Evolutionary conservation across 2,797 vertebrate species (phyloP).

Genomic region (Rhynchonycteris naso): DNA sequence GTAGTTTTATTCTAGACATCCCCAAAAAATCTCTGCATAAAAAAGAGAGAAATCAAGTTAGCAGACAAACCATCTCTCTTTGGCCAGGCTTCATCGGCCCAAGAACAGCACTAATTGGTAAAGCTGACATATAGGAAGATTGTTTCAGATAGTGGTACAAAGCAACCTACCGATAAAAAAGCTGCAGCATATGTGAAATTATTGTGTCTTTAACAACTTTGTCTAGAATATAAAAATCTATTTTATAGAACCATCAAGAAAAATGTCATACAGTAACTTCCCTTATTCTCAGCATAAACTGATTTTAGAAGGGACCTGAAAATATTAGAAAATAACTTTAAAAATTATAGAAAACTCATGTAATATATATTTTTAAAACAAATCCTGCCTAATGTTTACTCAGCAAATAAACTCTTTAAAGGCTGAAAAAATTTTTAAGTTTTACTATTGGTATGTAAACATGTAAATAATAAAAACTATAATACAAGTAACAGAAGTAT

Average conservation of each 20-base stretch:
- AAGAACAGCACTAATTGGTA: neutral
- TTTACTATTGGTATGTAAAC: too few relatives aligned
- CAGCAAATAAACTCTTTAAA: constrained; percentile 20
- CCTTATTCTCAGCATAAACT: constrained; percentile 35
- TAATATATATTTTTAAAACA: constrained; percentile 45
- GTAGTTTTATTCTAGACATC: neutral
- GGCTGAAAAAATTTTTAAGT: neutral
- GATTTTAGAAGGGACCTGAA: neutral
- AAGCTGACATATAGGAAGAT: neutral
- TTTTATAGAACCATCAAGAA: constrained; percentile 23
- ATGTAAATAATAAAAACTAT: constrained; percentile 25
- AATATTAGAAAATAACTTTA: constrained; percentile 51
- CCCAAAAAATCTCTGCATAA: neutral
- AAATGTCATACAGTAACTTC: neutral
- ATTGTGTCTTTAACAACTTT: constrained; percentile 5
- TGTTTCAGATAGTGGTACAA: neutral
- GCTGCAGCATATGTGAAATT: neutral
- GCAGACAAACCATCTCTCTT: neutral
- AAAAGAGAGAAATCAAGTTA: neutral
- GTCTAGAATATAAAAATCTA: neutral
- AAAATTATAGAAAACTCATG: constrained; percentile 16
- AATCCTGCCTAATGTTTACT: constrained; percentile 24
- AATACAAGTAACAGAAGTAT: neutral
- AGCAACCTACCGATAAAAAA: neutral
- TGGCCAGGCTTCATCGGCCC: neutral